These are phyloP conservation scores for Thymelicus lineola DNA, from an alignment of 2,888 invertebrate genomes.

Conservation along the genomic window DNA sequence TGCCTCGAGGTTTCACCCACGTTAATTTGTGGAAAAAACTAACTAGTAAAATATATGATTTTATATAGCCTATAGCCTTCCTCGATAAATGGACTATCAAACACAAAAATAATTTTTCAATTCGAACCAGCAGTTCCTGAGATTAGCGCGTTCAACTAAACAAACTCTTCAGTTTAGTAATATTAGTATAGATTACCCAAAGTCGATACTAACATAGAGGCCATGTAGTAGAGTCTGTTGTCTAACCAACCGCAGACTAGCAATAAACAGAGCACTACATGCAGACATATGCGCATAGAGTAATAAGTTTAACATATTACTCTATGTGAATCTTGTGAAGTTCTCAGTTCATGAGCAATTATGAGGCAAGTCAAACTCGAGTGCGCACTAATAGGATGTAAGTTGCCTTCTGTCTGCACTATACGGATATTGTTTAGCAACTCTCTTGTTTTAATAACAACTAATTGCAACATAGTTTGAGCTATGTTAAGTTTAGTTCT, in stretches of 20 bases:
- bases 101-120: too few relatives aligned
- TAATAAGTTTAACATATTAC: slow-evolving; percentile 9
- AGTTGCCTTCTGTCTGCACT: slow-evolving; percentile 1
- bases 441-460: background rate
- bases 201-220: background rate
- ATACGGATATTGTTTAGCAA: slow-evolving; percentile 6
- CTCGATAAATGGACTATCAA: too few relatives aligned
- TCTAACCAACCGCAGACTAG: background rate
- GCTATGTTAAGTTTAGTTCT: background rate
- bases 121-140: too few relatives aligned
- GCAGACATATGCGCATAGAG: background rate
- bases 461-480: background rate
- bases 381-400: slow-evolving; percentile 22
- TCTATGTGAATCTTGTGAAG: background rate
- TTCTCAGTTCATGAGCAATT: slow-evolving; percentile 24
- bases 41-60: too few relatives aligned
- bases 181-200: too few relatives aligned
- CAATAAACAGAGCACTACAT: slow-evolving; percentile 9
- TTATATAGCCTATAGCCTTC: too few relatives aligned
- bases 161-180: too few relatives aligned
- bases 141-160: too few relatives aligned
- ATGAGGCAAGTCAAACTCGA: slow-evolving; percentile 26
- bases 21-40: too few relatives aligned
- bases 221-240: background rate
- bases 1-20: too few relatives aligned